Percentiles rank a stretch among this genome's conserved stretches.
phyloP scores from a whole-genome alignment of 2,888 invertebrate species.

The Taenaris catops region DNA sequence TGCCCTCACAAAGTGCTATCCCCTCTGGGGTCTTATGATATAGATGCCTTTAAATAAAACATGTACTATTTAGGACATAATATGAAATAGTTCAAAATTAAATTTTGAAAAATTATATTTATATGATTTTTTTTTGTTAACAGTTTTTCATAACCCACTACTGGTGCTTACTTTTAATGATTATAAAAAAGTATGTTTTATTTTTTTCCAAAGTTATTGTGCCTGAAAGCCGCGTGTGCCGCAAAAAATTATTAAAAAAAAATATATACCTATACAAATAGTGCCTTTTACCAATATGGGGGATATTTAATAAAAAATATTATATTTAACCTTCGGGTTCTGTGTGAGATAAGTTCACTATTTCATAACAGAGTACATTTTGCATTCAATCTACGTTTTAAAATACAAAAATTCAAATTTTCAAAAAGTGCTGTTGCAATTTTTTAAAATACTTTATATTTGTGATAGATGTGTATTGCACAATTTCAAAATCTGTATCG shows the following conservation, averaged over 20 bases:
- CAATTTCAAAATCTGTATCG: too few relatives aligned
- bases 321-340: too few relatives aligned
- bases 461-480: too few relatives aligned
- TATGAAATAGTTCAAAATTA: background rate
- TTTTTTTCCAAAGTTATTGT: background rate
- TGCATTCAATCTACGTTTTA: too few relatives aligned
- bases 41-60: conserved; percentile 19
- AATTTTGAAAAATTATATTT: background rate
- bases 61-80: background rate
- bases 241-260: background rate
- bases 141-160: background rate
- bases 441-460: too few relatives aligned
- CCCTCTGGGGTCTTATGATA: conserved; percentile 41
- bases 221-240: conserved; percentile 10
- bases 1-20: conserved; percentile 53
- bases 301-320: too few relatives aligned
- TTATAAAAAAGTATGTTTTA: background rate
- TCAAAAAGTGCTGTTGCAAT: too few relatives aligned
- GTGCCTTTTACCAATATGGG: too few relatives aligned
- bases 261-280: background rate
- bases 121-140: background rate
- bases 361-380: too few relatives aligned
- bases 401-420: too few relatives aligned
- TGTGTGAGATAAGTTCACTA: too few relatives aligned
- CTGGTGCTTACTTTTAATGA: conserved; percentile 11